phyloP scores from a whole-genome alignment of 2,113 vertebrate species.

The Condylura cristata region DNA sequence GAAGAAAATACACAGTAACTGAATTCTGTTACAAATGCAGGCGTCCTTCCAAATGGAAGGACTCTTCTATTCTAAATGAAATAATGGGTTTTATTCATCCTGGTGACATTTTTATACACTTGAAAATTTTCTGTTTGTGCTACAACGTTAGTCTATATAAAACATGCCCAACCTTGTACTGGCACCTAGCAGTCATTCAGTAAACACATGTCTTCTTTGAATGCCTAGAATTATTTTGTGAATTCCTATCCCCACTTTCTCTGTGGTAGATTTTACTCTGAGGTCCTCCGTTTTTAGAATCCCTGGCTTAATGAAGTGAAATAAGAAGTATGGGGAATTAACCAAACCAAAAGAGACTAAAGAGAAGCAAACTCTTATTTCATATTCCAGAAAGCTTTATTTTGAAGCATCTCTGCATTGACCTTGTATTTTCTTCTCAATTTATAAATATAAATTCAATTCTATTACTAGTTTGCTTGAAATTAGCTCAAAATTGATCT shows the following conservation, averaged over 20 bases:
- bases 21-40: background rate
- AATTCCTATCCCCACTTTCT: background rate
- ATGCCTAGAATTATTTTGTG: background rate
- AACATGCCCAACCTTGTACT: background rate
- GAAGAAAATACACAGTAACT: background rate
- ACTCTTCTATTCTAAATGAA: background rate
- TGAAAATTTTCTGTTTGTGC: background rate
- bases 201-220: background rate
- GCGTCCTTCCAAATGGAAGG: background rate
- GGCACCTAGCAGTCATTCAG: background rate
- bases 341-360: background rate
- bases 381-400: background rate
- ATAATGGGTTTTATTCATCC: background rate
- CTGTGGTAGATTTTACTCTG: background rate
- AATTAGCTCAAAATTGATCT: constrained; percentile 66
- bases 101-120: background rate
- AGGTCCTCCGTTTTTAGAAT: background rate
- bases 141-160: background rate
- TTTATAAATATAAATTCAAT: constrained; percentile 61
- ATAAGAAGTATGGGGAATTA: background rate
- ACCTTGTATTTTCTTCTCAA: background rate
- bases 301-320: background rate
- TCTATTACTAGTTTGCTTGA: constrained; percentile 49
- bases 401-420: background rate
- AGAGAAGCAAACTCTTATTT: background rate